Conservation (phyloP, 1,140 invertebrate species). For the Armadillidium nasatum region DNA sequence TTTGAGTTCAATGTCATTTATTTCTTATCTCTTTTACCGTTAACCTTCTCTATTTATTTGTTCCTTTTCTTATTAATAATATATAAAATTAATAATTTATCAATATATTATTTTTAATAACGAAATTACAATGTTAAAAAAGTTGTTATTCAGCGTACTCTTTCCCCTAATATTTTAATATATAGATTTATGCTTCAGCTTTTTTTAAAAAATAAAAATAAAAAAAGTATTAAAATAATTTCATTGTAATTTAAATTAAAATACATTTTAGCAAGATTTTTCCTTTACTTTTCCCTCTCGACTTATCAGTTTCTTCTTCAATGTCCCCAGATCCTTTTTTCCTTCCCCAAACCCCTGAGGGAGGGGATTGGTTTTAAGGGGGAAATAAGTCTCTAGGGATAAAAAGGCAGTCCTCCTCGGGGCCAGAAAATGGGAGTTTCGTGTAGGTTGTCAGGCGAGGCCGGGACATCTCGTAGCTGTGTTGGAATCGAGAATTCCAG, state of each 20-base stretch:
- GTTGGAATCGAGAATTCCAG: slow-evolving; percentile 18
- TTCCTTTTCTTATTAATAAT: no score
- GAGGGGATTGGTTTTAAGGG: neutral
- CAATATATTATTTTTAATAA: no score
- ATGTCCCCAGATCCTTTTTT: neutral
- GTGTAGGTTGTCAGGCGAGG: slow-evolving; percentile 40
- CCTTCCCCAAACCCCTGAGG: neutral
- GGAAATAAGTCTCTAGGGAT: slow-evolving; percentile 37
- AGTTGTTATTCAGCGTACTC: no score
- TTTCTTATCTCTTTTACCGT: no score
- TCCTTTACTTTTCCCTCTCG: slow-evolving; percentile 9
- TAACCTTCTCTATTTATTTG: no score
- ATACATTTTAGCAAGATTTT: slow-evolving; percentile 7
- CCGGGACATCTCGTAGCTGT: slow-evolving; percentile 34
- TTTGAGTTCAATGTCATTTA: no score
- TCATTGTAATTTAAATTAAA: slow-evolving; percentile 11
- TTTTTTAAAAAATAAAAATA: no score
- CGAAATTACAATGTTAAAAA: no score
- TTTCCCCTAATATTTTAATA: no score
- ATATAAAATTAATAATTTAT: no score
- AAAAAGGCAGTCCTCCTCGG: slow-evolving; percentile 38
- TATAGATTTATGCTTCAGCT: no score
- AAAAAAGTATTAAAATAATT: neutral
- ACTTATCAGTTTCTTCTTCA: slow-evolving; percentile 13
- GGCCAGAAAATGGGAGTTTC: slow-evolving; percentile 43